A percentile compares a stretch with the other conserved stretches of the same genome.
These are phyloP conservation scores for Rhynchomys soricoides DNA, from an alignment of 2,113 vertebrate species.

Conservation along the genomic window DNA sequence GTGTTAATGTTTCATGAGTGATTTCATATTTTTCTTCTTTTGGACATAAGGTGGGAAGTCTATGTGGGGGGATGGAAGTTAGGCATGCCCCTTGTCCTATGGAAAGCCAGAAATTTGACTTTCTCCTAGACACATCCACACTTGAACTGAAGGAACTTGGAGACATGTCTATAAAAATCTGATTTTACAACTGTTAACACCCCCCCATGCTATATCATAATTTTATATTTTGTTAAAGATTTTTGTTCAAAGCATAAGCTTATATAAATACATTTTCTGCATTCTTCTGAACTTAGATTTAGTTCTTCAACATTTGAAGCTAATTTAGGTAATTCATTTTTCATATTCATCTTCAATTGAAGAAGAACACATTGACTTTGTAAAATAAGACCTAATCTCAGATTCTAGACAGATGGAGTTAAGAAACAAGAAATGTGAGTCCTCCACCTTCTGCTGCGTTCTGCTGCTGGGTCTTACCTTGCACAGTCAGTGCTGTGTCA, in stretches of 20 bases:
- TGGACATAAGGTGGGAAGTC: background rate
- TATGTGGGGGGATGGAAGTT: background rate
- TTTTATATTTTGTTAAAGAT: conserved; percentile 45
- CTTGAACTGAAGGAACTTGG: background rate
- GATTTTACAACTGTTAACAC: background rate
- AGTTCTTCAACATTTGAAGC: conserved; percentile 47
- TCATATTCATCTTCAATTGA: conserved; percentile 50
- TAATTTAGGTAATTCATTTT: conserved; percentile 47
- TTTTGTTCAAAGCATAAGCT: background rate
- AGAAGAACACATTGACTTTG: conserved; percentile 23
- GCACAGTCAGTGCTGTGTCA: background rate
- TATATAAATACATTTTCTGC: background rate
- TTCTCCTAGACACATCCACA: background rate
- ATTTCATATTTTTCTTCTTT: background rate
- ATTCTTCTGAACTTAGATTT: conserved; percentile 30
- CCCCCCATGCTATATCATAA: background rate
- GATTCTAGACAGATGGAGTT: conserved; percentile 39
- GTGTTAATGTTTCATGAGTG: background rate
- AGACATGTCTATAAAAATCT: background rate
- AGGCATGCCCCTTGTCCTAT: background rate
- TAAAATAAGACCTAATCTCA: conserved; percentile 43
- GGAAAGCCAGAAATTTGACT: background rate
- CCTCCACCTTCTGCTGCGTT: background rate
- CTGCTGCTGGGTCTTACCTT: background rate
- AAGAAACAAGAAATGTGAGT: conserved; percentile 11